A percentile compares a stretch with the other conserved stretches of the same genome.
Evolutionary conservation across 2,797 vertebrate genomes (phyloP).

Genomic region (Eupleurogrammus muticus): DNA sequence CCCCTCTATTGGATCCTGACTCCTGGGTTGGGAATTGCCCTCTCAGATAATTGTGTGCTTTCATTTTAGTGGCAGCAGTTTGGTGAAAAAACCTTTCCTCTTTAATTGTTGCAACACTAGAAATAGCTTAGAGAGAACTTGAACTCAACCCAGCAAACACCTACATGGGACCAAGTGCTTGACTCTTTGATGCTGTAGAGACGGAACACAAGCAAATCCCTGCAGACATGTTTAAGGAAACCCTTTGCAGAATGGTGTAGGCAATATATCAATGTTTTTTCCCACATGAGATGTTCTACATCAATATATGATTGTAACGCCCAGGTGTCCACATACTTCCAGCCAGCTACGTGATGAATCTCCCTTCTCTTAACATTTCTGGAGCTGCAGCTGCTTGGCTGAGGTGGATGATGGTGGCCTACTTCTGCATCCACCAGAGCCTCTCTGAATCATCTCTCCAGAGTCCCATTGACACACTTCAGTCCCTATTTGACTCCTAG

Average conservation of each 20-base stretch:
- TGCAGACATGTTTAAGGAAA: not conserved
- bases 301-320: not conserved
- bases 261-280: not conserved
- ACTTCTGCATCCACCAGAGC: slow-evolving; percentile 62
- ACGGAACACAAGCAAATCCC: not conserved
- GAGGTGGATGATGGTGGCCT: slow-evolving; percentile 57
- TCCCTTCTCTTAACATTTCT: slow-evolving; percentile 8
- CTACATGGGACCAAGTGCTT: not conserved
- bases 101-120: too few species aligned
- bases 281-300: not conserved
- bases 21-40: too few species aligned
- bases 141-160: not conserved
- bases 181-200: too few species aligned
- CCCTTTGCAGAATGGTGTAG: not conserved
- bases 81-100: too few species aligned
- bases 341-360: slow-evolving; percentile 8
- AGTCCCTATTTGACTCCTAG: slow-evolving; percentile 62
- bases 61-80: too few species aligned
- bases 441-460: slow-evolving; percentile 74
- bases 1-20: too few species aligned
- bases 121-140: too few species aligned
- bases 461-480: slow-evolving; percentile 81
- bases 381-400: slow-evolving; percentile 40
- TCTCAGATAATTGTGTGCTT: too few species aligned
- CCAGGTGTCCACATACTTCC: slow-evolving; percentile 8